A percentile compares a stretch with the other conserved stretches of the same genome.
Conservation (phyloP, 2,888 invertebrate genomes). For the Miltochrista miniata region DNA sequence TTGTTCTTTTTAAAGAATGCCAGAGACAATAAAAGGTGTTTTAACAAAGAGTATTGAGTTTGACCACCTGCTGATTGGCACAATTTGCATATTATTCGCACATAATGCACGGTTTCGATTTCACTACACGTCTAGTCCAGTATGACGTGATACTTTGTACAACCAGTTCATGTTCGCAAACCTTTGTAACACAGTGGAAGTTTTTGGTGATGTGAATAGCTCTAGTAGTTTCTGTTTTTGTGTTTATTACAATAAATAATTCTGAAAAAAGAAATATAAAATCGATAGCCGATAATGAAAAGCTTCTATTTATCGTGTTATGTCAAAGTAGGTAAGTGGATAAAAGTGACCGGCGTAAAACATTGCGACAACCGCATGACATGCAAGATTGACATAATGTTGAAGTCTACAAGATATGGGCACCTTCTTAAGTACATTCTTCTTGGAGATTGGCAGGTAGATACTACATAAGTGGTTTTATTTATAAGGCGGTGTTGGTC, state of each 20-base stretch:
- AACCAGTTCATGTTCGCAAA: slow-evolving; percentile 32
- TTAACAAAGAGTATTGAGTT: slow-evolving; percentile 42
- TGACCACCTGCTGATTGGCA: slow-evolving; percentile 69
- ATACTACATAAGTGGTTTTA: slow-evolving; percentile 69
- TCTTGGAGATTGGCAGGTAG: slow-evolving; percentile 59
- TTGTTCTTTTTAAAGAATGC: slow-evolving; percentile 30
- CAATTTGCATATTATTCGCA: slow-evolving; percentile 78
- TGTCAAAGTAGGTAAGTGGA: slow-evolving; percentile 3
- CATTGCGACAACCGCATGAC: slow-evolving; percentile 21
- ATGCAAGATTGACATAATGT: slow-evolving; percentile 21
- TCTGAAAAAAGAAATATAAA: no score
- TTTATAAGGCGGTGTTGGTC: slow-evolving; percentile 73
- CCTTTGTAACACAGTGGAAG: neutral
- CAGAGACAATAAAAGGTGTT: slow-evolving; percentile 35
- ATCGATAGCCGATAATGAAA: neutral
- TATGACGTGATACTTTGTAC: slow-evolving; percentile 48
- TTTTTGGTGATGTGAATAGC: neutral
- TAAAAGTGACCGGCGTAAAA: slow-evolving; percentile 14
- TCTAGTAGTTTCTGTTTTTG: no score
- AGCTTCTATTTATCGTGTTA: neutral
- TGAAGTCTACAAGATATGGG: slow-evolving; percentile 66
- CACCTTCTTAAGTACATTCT: slow-evolving; percentile 50
- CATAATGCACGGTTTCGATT: slow-evolving; percentile 58
- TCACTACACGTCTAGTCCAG: slow-evolving; percentile 55
- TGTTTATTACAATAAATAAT: no score